Evolutionary conservation across 2,888 invertebrate genomes (phyloP), one percentile per base, ranked within the genome.

Genomic region (Pinctada fucata): DNA sequence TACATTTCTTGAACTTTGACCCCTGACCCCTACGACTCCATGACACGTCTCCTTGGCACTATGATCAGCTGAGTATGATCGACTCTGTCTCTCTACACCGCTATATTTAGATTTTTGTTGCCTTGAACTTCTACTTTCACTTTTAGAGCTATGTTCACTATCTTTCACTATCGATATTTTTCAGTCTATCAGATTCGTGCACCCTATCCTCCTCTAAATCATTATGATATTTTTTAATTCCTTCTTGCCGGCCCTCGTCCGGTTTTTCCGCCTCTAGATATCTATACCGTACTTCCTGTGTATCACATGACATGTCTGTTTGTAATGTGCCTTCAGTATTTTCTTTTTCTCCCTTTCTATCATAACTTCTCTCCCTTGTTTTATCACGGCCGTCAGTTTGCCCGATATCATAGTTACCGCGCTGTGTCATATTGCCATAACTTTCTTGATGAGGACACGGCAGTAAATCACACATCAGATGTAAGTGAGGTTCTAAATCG

Each of bases 221-320:
- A 3, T 13, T 13, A 47, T 4, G n/a, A 2, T 50, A 75, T 69
- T 47, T 63, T 70, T 31, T 64, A 31, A 48, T 58, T 64, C 51
- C 65, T 73, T 65, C 58, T 63, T 76, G 65, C 50, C 51, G 67
- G 48, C 87, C 88, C 64, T 82, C 72, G 73, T 87, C 83, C 13
- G 87, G 88, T 76, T 85, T 87, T 76, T 88, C 87, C n/a, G 88
- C 88, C 76, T 86, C 77, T 16, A 87, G 74, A 74, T 82, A 88
- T 70, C 84, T 85, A 80, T 85, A 85, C 69, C 86, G 84, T 70
- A 81, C 67, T 48, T 47, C 66, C 50, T 72, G 50, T 50, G n/a
- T 64, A 10, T 58, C 58, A 58, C 58, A 58, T 58, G 8, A 10
- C 58, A 58, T 10, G 13, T 58, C 13, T 10, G 6, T 13, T 10